Percentiles rank a stretch among this genome's conserved stretches.
Evolutionary conservation across 2,888 invertebrate genomes (phyloP).

Genomic region (Maniola hyperantus): DNA sequence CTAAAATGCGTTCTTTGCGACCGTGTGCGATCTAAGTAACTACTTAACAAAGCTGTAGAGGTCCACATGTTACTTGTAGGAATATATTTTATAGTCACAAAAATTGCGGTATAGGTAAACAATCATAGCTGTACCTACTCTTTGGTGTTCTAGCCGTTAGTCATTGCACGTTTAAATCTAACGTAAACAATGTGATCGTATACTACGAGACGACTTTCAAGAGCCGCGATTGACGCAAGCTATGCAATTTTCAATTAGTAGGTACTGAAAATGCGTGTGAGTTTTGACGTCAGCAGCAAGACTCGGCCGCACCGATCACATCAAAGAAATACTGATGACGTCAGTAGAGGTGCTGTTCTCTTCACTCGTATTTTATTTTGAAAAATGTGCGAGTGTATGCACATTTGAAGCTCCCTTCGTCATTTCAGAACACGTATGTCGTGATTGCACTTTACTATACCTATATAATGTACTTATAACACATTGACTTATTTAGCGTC

Average conservation of each 20-base stretch:
- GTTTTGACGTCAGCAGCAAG: too few species aligned
- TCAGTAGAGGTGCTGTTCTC: too few species aligned
- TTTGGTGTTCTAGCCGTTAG: conserved; percentile 81
- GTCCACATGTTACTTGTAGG: conserved; percentile 38
- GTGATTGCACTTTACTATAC: conserved; percentile 36
- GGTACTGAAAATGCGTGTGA: too few species aligned
- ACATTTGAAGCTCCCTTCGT: conserved; percentile 11
- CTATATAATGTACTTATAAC: conserved; percentile 27
- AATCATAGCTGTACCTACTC: conserved; percentile 57
- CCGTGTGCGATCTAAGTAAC: background rate
- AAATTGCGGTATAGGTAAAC: conserved; percentile 51
- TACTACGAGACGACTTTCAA: too few species aligned
- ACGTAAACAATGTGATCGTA: conserved; percentile 40
- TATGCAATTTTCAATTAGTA: too few species aligned
- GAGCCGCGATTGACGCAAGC: too few species aligned
- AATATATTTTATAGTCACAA: conserved; percentile 47
- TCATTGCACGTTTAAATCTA: conserved; percentile 48
- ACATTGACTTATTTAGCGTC: conserved; percentile 4
- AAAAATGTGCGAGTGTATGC: too few species aligned
- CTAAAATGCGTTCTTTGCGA: too few species aligned
- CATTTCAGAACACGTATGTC: conserved; percentile 26
- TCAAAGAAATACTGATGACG: too few species aligned
- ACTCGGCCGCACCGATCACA: too few species aligned
- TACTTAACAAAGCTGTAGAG: conserved; percentile 30
- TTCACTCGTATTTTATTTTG: too few species aligned